These are phyloP conservation scores for Empis livida DNA, from an alignment of 2,888 invertebrate genomes.

Conservation along the genomic window DNA sequence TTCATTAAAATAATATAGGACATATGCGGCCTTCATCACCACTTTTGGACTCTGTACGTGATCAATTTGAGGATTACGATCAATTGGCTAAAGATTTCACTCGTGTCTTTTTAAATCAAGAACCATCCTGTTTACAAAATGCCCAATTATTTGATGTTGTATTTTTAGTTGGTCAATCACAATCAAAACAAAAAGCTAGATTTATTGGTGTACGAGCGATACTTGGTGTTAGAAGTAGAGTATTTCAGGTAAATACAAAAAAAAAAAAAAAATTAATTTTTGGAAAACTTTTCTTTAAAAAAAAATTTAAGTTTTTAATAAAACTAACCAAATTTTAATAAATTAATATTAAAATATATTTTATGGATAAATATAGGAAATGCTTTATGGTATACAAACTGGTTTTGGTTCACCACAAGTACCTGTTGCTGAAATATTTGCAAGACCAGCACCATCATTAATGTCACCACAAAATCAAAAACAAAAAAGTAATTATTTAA, in stretches of 20 bases:
- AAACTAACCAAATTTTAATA: too few relatives aligned
- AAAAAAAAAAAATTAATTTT: too few relatives aligned
- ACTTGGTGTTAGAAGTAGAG: conserved; percentile 77
- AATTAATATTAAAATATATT: too few relatives aligned
- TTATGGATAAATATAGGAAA: conserved; percentile 55
- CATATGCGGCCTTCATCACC: conserved; percentile 92
- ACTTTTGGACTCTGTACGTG: conserved; percentile 79
- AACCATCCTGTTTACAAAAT: conserved; percentile 63
- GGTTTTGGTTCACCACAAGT: conserved; percentile 90
- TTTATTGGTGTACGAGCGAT: conserved; percentile 86
- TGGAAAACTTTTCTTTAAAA: too few relatives aligned
- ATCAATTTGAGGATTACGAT: conserved; percentile 90
- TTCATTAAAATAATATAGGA: conserved; percentile 27
- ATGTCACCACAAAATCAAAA: conserved; percentile 75
- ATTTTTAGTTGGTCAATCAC: conserved; percentile 82
- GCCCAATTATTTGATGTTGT: conserved; percentile 80
- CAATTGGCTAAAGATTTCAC: conserved; percentile 88
- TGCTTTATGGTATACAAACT: conserved; percentile 87
- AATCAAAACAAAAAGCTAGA: conserved; percentile 81
- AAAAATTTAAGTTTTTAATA: too few relatives aligned
- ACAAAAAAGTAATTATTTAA: conserved; percentile 82
- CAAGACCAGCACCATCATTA: conserved; percentile 74
- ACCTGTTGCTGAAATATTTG: conserved; percentile 76
- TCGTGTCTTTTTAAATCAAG: conserved; percentile 71
- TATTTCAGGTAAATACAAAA: conserved; percentile 33